Evolutionary conservation across 2,797 vertebrate genomes (phyloP).

Genomic region (Danio jaintianensis): DNA sequence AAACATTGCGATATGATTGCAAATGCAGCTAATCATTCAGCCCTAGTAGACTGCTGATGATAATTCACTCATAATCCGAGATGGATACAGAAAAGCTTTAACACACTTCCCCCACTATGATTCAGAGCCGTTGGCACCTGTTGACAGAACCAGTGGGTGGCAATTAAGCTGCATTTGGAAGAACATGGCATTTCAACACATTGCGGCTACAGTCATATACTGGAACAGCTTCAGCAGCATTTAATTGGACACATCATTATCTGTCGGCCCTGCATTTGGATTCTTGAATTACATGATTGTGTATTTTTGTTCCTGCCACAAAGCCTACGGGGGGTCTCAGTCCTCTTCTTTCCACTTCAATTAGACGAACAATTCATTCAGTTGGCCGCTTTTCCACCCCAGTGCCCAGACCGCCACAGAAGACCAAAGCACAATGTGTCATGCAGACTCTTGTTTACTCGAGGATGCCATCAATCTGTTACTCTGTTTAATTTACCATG

Average conservation of each 20-base stretch:
- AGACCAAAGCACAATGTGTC: slow-evolving; percentile 1
- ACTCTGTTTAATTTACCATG: slow-evolving; percentile 1
- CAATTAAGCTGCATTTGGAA: slow-evolving; percentile 46
- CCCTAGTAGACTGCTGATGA: not conserved
- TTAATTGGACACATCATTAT: slow-evolving; percentile 54
- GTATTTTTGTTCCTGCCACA: not conserved
- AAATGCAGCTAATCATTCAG: no score
- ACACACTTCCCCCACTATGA: slow-evolving; percentile 29
- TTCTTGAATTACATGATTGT: slow-evolving; percentile 35
- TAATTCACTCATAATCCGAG: slow-evolving; percentile 12
- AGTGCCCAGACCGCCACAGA: not conserved
- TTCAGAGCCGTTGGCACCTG: slow-evolving; percentile 43
- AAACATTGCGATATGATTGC: no score
- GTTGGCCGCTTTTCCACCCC: not conserved
- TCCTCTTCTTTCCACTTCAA: slow-evolving; percentile 34
- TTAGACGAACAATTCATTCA: slow-evolving; percentile 37
- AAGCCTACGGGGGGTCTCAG: slow-evolving; percentile 4
- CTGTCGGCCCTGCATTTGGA: slow-evolving; percentile 21
- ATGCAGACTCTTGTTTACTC: not conserved
- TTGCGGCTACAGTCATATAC: slow-evolving; percentile 19
- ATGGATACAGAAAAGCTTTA: slow-evolving; percentile 40
- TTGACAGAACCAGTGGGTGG: slow-evolving; percentile 48
- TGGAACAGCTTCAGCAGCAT: slow-evolving; percentile 20
- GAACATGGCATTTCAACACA: slow-evolving; percentile 45
- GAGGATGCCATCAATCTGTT: not conserved